Conservation (phyloP, 2,888 invertebrate species). For the Melieria picta region DNA sequence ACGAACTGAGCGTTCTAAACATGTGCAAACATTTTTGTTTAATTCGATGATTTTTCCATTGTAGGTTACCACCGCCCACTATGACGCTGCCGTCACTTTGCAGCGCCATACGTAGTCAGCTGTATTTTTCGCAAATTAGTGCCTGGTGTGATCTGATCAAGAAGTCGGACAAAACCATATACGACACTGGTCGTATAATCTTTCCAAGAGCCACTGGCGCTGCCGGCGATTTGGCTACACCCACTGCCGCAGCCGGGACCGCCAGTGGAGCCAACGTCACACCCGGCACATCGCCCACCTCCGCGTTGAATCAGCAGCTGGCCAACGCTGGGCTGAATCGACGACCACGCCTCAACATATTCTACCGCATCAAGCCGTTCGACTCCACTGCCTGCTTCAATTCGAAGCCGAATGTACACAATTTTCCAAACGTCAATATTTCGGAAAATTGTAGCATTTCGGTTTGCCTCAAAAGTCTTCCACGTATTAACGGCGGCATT, state of each 20-base stretch:
- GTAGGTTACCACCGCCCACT: conserved; percentile 73
- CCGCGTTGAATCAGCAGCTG: conserved; percentile 14
- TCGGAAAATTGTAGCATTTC: conserved; percentile 62
- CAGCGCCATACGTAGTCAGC: conserved; percentile 92
- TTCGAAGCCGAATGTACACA: conserved; percentile 64
- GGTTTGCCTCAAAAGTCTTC: conserved; percentile 75
- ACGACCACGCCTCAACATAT: conserved; percentile 63
- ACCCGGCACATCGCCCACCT: conserved; percentile 27
- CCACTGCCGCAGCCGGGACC: conserved; percentile 33
- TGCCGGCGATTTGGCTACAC: conserved; percentile 55
- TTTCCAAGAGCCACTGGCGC: conserved; percentile 53
- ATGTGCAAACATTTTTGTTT: too few relatives aligned
- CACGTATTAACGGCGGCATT: conserved; percentile 77
- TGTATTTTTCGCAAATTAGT: conserved; percentile 96
- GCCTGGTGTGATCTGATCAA: conserved; percentile 78
- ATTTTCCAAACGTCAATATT: conserved; percentile 65
- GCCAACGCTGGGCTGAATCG: conserved; percentile 34
- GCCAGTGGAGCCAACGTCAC: conserved; percentile 49
- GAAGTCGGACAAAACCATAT: conserved; percentile 62
- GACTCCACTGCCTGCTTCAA: conserved; percentile 61
- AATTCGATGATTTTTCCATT: not conserved
- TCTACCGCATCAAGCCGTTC: conserved; percentile 64
- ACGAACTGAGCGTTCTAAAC: not conserved
- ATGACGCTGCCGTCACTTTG: conserved; percentile 77
- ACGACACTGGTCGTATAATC: conserved; percentile 65